Conservation (phyloP, 2,113 vertebrate species). For the Amazona vittata region DNA sequence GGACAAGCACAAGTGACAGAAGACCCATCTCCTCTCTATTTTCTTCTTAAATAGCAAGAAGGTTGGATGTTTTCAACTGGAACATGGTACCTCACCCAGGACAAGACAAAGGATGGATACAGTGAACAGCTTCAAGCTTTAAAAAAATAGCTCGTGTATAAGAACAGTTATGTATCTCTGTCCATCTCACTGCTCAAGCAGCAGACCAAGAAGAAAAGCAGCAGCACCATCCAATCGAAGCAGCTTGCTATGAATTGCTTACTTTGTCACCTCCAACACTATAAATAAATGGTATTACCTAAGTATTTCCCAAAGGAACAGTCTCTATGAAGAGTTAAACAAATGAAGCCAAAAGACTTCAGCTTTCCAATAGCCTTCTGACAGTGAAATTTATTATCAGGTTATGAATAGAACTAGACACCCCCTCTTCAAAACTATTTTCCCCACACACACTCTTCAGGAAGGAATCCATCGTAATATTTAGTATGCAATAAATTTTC, state of each 20-base stretch:
- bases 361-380: not conserved
- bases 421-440: not conserved
- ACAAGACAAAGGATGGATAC: not conserved
- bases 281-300: not conserved
- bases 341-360: not conserved
- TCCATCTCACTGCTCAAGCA: not conserved
- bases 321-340: not conserved
- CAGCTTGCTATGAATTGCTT: not conserved
- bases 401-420: not conserved
- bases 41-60: not conserved
- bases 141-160: not conserved
- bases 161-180: not conserved
- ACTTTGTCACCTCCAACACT: not conserved
- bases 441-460: not conserved
- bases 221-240: not conserved
- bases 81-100: not conserved
- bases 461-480: not conserved
- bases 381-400: not conserved
- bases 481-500: not conserved
- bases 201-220: not conserved
- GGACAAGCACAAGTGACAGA: not conserved
- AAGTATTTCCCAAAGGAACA: not conserved
- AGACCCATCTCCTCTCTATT: not conserved
- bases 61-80: not conserved
- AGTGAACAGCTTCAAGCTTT: not conserved